Percentiles rank a stretch among this genome's conserved stretches.
Evolutionary conservation across 2,797 vertebrate species (phyloP).

Genomic region (Pempheris klunzingeri): DNA sequence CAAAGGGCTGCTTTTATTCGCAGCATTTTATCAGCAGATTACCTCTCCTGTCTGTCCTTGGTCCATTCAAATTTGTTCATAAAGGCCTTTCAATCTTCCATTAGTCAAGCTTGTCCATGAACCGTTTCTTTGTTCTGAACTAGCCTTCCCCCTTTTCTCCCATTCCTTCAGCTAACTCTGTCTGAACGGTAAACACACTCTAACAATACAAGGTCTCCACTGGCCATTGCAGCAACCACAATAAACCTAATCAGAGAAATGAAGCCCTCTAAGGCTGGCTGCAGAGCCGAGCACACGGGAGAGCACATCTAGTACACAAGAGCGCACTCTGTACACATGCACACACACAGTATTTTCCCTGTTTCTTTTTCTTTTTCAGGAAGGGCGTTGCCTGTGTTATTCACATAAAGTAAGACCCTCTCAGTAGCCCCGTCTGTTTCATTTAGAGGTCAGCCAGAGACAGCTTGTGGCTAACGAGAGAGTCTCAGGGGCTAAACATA

Average conservation of each 20-base stretch:
- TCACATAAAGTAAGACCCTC: conserved; percentile 56
- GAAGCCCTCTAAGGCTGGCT: conserved; percentile 35
- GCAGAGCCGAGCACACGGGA: conserved; percentile 25
- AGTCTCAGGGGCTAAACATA: conserved; percentile 25
- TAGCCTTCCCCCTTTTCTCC: conserved; percentile 57
- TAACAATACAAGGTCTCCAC: conserved; percentile 71
- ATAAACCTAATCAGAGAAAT: conserved; percentile 71
- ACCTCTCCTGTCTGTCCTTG: conserved; percentile 51
- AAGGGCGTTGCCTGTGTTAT: conserved; percentile 70
- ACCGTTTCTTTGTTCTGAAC: conserved; percentile 72
- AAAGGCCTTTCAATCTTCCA: conserved; percentile 73
- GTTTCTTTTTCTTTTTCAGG: conserved; percentile 53
- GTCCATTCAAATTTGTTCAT: conserved; percentile 71
- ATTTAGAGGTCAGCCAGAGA: conserved; percentile 45
- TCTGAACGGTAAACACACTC: conserved; percentile 75
- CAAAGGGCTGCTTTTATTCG: conserved; percentile 49
- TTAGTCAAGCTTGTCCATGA: conserved; percentile 77
- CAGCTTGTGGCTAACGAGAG: conserved; percentile 18
- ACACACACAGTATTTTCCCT: conserved; percentile 23
- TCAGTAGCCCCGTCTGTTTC: conserved; percentile 38
- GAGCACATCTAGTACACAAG: conserved; percentile 7
- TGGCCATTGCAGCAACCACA: conserved; percentile 64
- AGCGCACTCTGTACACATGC: conserved; percentile 14
- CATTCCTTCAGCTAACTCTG: conserved; percentile 68
- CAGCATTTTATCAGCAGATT: conserved; percentile 47